Evolutionary conservation across 30 jellyfish, hydroid and myxozoan genomes (phyloP).

Genomic region (Nemopilema nomurai): DNA sequence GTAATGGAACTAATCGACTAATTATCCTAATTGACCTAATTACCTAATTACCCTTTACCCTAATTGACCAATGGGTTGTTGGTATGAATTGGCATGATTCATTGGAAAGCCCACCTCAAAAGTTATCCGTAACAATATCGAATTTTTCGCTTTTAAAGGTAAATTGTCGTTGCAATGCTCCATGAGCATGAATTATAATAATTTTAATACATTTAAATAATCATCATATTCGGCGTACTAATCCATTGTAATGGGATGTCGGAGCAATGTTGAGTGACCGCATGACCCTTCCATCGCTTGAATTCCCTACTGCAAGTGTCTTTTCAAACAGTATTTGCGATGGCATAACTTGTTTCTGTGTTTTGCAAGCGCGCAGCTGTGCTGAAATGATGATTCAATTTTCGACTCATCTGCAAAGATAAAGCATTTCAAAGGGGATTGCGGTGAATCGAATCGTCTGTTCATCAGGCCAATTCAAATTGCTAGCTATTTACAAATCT

Average conservation of each 20-base stretch:
- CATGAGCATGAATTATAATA: neutral
- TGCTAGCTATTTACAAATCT: neutral
- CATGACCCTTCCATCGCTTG: conserved; percentile 20
- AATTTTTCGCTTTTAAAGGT: too few species aligned
- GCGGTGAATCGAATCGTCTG: conserved; percentile 2
- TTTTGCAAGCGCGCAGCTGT: conserved; percentile 39
- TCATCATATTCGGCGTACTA: neutral
- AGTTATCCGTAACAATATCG: too few species aligned
- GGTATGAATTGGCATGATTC: too few species aligned
- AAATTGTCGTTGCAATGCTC: too few species aligned
- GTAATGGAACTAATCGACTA: too few species aligned
- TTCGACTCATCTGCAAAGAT: conserved; percentile 23
- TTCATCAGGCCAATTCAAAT: conserved; percentile 21
- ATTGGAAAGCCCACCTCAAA: too few species aligned
- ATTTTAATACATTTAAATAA: too few species aligned
- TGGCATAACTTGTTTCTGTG: neutral
- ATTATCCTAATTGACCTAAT: too few species aligned
- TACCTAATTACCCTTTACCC: too few species aligned
- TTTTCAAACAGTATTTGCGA: conserved; percentile 10
- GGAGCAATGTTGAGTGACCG: neutral
- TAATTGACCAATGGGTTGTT: too few species aligned
- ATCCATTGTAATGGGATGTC: neutral
- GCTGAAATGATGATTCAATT: conserved; percentile 44
- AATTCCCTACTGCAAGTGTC: conserved; percentile 26
- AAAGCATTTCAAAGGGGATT: conserved; percentile 1